Base-by-base conservation (phyloP, 2,797 vertebrate species). In the Anolis apletophallus region DNA sequence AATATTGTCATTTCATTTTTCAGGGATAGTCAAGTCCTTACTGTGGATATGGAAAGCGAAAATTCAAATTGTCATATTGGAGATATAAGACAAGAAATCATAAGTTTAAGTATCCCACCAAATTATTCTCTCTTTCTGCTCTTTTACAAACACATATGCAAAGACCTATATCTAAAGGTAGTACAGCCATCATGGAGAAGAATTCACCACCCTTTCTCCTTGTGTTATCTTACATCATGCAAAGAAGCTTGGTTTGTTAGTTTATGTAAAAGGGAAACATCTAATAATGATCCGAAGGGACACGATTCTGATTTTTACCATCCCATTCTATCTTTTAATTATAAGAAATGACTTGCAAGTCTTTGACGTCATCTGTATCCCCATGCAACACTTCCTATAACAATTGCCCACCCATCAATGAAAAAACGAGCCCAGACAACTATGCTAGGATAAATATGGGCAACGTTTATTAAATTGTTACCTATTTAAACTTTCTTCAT, bases 1-100 rank as follows among this genome's bases (percentile, higher is more conserved):
- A n/a, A 7, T 10, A 2, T 88, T 90, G 87, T 72, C 19, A 0
- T 32, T 91, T 85, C 13, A n/a, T 12, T 87, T 88, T 64, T 0
- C 80, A 10, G 23, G 17, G 84, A 61, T 16, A 52, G 68, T n/a
- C 1, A 89, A 79, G 9, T 11, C 8, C 11, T 68, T 57, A 16
- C 6, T n/a, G 57, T 36, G 83, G 71, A 78, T 10, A 17, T 5
- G 12, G n/a, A 3, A 17, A 11, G 34, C 23, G 34, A 29, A 11
- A 46, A 34, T 14, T 14, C 50, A 40, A 23, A 40, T 64, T 17
- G 5, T n/a, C 34, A 3, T 19, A 50, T 57, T 59, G 50, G 55
- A 75, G 81, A 40, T 1, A 3, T 40, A 52, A 55, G 3, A 74
- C n/a, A 29, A 29, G 36, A 19, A 75, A 50, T 40, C 26, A n/a